These are phyloP conservation scores for Ciconia boyciana DNA, from an alignment of 2,113 vertebrate genomes.

Conservation along the genomic window DNA sequence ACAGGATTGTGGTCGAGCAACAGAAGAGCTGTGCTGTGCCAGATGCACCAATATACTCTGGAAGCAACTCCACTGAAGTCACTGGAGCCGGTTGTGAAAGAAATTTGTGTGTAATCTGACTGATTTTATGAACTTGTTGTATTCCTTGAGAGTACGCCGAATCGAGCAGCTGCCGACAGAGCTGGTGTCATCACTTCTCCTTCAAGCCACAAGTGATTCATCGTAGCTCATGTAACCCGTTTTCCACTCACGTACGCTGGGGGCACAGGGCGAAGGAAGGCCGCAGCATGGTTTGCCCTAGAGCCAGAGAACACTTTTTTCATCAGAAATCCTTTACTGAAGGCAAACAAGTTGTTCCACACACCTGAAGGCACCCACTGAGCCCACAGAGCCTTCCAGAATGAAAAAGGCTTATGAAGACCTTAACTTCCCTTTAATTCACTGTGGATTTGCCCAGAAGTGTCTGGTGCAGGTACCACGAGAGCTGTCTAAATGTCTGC, in stretches of 20 bases:
- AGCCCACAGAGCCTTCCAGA: background rate
- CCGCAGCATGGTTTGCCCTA: background rate
- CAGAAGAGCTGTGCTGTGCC: background rate
- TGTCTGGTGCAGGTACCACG: background rate
- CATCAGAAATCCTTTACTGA: background rate
- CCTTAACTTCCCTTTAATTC: background rate
- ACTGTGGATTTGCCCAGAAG: background rate
- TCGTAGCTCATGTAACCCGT: background rate
- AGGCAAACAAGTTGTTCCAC: background rate
- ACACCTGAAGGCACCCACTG: background rate
- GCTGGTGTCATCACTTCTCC: background rate
- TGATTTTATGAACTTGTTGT: background rate
- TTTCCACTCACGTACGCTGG: background rate
- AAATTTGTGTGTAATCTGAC: background rate
- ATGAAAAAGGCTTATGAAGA: background rate
- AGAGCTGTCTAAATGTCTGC: background rate
- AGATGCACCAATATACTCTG: background rate
- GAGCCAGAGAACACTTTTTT: background rate
- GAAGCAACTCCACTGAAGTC: background rate
- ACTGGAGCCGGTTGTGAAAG: background rate
- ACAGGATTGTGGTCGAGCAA: background rate
- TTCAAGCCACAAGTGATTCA: background rate
- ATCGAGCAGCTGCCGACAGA: constrained; percentile 11
- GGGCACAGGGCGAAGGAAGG: background rate
- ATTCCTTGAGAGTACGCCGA: background rate